Percentiles rank a stretch among this genome's conserved stretches.
Conservation (phyloP, 1,140 invertebrate species). For the Nomia melanderi region DNA sequence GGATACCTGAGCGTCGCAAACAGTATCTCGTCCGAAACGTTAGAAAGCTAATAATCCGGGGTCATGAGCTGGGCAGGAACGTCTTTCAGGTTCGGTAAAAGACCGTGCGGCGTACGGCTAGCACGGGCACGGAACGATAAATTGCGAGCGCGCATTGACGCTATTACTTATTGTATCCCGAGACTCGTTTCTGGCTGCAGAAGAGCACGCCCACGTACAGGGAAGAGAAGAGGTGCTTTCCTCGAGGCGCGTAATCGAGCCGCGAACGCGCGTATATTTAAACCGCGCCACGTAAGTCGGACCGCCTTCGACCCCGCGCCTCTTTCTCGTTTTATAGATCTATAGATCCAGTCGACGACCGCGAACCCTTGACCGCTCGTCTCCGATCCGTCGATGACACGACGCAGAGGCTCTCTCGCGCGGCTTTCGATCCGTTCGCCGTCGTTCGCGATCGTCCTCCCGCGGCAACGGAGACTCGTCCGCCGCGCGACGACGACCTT, state of each 20-base stretch:
- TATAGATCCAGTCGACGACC: too few species aligned
- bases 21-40: neutral
- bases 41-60: slow-evolving; percentile 40
- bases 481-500: slow-evolving; percentile 68
- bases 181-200: slow-evolving; percentile 36
- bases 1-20: neutral
- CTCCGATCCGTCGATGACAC: slow-evolving; percentile 52
- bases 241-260: slow-evolving; percentile 54
- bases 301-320: slow-evolving; percentile 33
- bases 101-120: too few species aligned
- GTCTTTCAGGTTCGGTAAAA: slow-evolving; percentile 23
- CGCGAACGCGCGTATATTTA: slow-evolving; percentile 61
- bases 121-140: slow-evolving; percentile 39
- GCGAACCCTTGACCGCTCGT: too few species aligned
- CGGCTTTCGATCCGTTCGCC: slow-evolving; percentile 28
- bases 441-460: slow-evolving; percentile 57
- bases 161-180: slow-evolving; percentile 28
- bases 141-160: slow-evolving; percentile 27
- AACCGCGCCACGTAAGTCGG: slow-evolving; percentile 62
- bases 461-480: slow-evolving; percentile 43
- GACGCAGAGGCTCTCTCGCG: slow-evolving; percentile 32
- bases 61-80: neutral
- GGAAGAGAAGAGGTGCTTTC: slow-evolving; percentile 33
- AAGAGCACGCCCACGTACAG: slow-evolving; percentile 33
- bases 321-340: neutral